A percentile compares a stretch with the other conserved stretches of the same genome.
phyloP scores from a whole-genome alignment of 2,888 invertebrate genomes.

The Oeneis ivallda region DNA sequence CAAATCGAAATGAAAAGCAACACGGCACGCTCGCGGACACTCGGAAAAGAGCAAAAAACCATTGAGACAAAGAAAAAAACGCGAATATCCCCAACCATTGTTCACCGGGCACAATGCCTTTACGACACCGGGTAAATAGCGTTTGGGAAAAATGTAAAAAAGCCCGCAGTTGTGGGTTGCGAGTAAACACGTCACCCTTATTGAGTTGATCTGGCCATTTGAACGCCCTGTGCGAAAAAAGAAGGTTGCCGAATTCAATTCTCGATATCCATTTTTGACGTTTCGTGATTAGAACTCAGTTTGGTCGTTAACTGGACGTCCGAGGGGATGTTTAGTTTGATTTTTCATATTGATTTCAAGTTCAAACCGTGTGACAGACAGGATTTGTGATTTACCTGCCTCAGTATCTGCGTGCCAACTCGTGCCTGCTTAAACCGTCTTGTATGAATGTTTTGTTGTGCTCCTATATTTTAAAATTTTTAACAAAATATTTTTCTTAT shows the following conservation, averaged over 20 bases:
- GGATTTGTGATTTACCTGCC: slow-evolving; percentile 26
- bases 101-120: slow-evolving; percentile 75
- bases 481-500: no score
- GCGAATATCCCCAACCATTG: slow-evolving; percentile 67
- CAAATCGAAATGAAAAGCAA: slow-evolving; percentile 60
- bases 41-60: slow-evolving; percentile 52
- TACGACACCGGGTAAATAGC: slow-evolving; percentile 79
- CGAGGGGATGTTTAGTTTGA: slow-evolving; percentile 51
- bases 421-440: slow-evolving; percentile 31
- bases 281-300: slow-evolving; percentile 80
- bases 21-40: slow-evolving; percentile 46
- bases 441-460: neutral
- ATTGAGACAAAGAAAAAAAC: slow-evolving; percentile 50
- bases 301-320: slow-evolving; percentile 68
- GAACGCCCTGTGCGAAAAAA: slow-evolving; percentile 67
- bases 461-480: no score
- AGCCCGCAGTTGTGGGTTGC: slow-evolving; percentile 72
- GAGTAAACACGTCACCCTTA: slow-evolving; percentile 79
- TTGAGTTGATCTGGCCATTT: slow-evolving; percentile 81
- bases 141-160: slow-evolving; percentile 74
- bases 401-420: neutral
- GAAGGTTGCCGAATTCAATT: slow-evolving; percentile 75
- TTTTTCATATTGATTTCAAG: slow-evolving; percentile 59
- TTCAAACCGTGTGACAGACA: slow-evolving; percentile 39
- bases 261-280: slow-evolving; percentile 81